phyloP scores from a whole-genome alignment of 2,113 vertebrate species.

The Pampusana beccarii region DNA sequence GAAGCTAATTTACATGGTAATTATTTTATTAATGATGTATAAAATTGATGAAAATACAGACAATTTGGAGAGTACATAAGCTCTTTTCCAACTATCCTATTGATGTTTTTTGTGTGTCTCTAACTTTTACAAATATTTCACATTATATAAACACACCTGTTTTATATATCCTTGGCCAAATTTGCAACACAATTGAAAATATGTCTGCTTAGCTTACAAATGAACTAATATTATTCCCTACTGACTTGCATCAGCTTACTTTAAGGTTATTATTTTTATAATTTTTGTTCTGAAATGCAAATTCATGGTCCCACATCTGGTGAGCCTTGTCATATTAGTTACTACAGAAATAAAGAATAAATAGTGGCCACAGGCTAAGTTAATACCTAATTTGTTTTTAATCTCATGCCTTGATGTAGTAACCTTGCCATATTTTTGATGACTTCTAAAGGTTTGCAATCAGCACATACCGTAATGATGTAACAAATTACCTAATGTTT shows the following conservation, averaged over 20 bases:
- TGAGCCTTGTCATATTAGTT: neutral
- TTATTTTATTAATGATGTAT: neutral
- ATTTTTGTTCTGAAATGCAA: conserved; percentile 30
- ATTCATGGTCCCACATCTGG: neutral
- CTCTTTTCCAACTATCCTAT: neutral
- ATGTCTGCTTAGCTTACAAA: neutral
- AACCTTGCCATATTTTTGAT: neutral
- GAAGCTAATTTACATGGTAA: neutral
- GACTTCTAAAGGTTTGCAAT: neutral
- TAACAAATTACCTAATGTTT: neutral
- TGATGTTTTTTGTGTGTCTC: neutral
- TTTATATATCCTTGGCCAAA: neutral
- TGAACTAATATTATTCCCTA: neutral
- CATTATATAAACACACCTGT: neutral
- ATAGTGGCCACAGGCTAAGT: neutral
- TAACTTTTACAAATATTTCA: neutral
- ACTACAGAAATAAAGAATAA: neutral
- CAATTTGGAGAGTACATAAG: neutral
- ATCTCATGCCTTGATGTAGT: neutral
- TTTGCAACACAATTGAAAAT: neutral
- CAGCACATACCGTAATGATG: neutral
- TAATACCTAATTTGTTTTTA: neutral
- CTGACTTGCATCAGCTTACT: neutral
- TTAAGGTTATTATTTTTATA: neutral
- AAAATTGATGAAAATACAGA: neutral